These are phyloP conservation scores for Trachops cirrhosus DNA, from an alignment of 2,797 vertebrate genomes.

Conservation along the genomic window DNA sequence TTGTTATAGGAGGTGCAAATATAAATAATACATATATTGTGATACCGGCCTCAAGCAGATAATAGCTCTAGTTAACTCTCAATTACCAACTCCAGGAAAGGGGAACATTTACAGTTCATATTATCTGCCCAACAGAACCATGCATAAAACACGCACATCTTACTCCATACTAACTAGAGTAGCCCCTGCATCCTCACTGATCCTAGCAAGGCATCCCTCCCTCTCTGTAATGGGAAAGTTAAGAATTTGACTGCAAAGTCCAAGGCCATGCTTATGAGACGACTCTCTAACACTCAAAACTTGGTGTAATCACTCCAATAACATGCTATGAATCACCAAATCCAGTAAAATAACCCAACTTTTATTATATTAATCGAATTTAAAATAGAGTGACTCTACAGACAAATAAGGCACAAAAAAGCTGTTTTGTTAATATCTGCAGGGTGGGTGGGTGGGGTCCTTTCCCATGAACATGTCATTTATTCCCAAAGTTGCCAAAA, in stretches of 20 bases:
- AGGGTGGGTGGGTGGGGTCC: background rate
- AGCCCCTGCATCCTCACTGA: background rate
- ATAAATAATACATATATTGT: conserved; percentile 60
- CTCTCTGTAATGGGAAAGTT: background rate
- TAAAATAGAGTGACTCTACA: background rate
- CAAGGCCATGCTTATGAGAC: background rate
- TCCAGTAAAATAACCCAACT: conserved; percentile 4
- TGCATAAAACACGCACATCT: background rate
- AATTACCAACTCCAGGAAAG: background rate
- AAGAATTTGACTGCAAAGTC: background rate
- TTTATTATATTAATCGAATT: conserved; percentile 12
- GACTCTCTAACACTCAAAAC: background rate
- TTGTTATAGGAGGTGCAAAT: conserved; percentile 44
- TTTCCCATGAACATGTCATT: conserved; percentile 1
- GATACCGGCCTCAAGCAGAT: conserved; percentile 36
- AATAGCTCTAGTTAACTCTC: conserved; percentile 47
- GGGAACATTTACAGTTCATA: background rate
- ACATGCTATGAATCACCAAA: conserved; percentile 8
- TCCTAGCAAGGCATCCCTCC: background rate
- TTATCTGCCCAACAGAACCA: background rate
- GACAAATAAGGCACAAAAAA: conserved; percentile 17
- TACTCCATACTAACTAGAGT: background rate
- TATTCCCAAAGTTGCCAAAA: conserved; percentile 32
- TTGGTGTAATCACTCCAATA: background rate
- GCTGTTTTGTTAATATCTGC: background rate